phyloP scores from a whole-genome alignment of 2,113 vertebrate genomes.

The Mungos mungo region DNA sequence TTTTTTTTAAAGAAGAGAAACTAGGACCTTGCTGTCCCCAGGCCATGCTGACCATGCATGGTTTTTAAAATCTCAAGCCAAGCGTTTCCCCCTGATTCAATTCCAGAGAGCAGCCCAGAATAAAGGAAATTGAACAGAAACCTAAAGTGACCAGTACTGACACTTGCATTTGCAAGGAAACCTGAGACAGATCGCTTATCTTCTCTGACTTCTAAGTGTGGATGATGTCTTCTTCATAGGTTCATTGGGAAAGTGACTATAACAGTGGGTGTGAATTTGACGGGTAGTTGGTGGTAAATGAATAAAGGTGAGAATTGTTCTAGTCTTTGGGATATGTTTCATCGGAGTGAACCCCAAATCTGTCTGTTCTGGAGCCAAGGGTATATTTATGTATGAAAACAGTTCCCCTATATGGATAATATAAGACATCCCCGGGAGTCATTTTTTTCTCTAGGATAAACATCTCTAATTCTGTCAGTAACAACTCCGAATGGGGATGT shows the following conservation, averaged over 20 bases:
- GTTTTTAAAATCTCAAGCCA: neutral
- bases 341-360: neutral
- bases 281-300: neutral
- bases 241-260: neutral
- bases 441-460: neutral
- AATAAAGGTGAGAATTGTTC: neutral
- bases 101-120: neutral
- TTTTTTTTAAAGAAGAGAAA: neutral
- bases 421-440: too few species aligned
- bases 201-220: neutral
- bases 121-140: neutral
- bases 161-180: neutral
- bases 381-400: neutral
- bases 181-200: neutral
- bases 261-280: neutral
- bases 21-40: neutral
- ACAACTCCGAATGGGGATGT: neutral
- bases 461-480: neutral
- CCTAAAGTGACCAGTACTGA: neutral
- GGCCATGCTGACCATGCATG: neutral
- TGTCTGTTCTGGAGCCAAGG: neutral
- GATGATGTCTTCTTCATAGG: neutral
- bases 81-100: neutral
- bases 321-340: neutral
- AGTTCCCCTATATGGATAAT: neutral